Percentiles rank a stretch among this genome's conserved stretches.
Evolutionary conservation across 2,113 vertebrate genomes (phyloP).

Genomic region (human (Homo sapiens)): DNA sequence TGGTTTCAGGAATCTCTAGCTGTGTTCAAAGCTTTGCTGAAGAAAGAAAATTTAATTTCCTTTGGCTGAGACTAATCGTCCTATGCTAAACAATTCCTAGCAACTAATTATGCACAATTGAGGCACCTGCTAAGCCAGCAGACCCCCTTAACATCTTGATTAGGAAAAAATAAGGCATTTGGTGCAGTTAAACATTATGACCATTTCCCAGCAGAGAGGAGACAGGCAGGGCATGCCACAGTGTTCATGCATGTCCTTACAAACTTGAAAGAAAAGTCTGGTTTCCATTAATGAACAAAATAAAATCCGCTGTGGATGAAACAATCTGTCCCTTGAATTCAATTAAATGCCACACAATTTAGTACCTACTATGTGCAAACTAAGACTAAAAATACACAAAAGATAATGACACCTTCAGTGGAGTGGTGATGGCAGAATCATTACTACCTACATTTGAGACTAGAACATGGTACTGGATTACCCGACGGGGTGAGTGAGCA

Average conservation of each 20-base stretch:
- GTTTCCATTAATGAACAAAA: constrained; percentile 18
- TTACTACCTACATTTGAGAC: neutral
- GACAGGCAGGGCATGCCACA: neutral
- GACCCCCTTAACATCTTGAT: constrained; percentile 54
- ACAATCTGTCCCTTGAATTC: constrained; percentile 37
- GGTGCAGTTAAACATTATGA: constrained; percentile 14
- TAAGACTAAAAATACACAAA: neutral
- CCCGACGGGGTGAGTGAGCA: neutral
- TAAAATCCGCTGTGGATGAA: constrained; percentile 5
- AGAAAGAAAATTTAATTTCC: constrained; percentile 49
- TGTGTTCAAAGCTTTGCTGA: constrained; percentile 12
- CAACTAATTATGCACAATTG: constrained; percentile 55
- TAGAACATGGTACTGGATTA: neutral
- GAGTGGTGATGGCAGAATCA: neutral
- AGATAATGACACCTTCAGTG: neutral
- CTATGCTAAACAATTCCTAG: constrained; percentile 54
- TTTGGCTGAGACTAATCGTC: constrained; percentile 62
- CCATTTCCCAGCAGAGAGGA: neutral
- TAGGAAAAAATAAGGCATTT: constrained; percentile 58
- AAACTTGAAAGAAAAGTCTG: neutral
- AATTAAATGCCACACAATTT: neutral
- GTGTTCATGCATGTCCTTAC: neutral
- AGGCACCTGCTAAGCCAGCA: constrained; percentile 57
- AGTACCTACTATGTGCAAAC: constrained; percentile 47
- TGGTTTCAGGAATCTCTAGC: neutral